Conservation (phyloP, 2,797 vertebrate genomes). For the Glyptemys insculpta region DNA sequence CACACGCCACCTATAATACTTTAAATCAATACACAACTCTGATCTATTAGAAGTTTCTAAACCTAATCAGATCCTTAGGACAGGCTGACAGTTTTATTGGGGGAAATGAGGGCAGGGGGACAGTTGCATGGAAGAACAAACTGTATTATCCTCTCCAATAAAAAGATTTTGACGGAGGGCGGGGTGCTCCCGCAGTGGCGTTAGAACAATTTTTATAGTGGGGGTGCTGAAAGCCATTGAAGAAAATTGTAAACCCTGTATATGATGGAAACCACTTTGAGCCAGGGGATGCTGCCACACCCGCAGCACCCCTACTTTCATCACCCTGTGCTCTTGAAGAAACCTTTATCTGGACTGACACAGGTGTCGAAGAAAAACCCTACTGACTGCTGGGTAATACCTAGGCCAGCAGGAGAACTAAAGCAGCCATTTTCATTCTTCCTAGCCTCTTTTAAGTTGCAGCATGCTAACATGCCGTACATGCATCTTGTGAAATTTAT, state of each 20-base stretch:
- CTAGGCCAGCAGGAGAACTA: rapidly evolving
- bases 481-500: background rate
- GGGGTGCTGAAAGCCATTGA: too few relatives aligned
- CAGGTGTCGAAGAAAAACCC: rapidly evolving
- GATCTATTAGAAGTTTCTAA: background rate
- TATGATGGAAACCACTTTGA: too few relatives aligned
- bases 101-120: rapidly evolving
- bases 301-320: too few relatives aligned
- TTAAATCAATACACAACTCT: rapidly evolving
- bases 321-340: background rate
- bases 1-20: rapidly evolving
- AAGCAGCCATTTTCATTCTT: rapidly evolving
- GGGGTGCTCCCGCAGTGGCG: background rate
- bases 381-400: rapidly evolving
- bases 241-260: too few relatives aligned
- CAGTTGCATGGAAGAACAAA: background rate
- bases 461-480: rapidly evolving
- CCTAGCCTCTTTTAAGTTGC: rapidly evolving
- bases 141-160: background rate
- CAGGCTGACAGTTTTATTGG: rapidly evolving
- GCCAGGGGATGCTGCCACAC: too few relatives aligned
- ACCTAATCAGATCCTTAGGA: background rate
- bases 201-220: too few relatives aligned
- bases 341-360: rapidly evolving
- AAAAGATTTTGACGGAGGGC: background rate